These are phyloP conservation scores for Rhipidura dahli DNA, from an alignment of 2,113 vertebrate genomes.

Conservation along the genomic window DNA sequence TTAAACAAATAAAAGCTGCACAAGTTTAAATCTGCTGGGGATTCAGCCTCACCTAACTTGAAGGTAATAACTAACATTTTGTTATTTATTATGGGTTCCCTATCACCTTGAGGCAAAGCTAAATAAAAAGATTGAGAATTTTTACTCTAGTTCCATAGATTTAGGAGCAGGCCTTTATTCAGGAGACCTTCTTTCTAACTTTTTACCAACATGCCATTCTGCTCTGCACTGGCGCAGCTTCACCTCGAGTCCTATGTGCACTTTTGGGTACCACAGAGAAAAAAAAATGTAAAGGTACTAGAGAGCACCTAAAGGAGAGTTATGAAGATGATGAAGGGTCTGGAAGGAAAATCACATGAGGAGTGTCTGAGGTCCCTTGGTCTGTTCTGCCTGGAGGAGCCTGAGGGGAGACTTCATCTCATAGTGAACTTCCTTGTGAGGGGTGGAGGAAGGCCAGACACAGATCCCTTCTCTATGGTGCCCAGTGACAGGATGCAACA, in stretches of 20 bases:
- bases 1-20: background rate
- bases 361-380: background rate
- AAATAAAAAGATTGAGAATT: background rate
- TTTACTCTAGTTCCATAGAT: background rate
- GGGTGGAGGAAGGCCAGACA: background rate
- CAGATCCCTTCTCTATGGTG: background rate
- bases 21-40: background rate
- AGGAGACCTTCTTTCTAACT: background rate
- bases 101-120: background rate
- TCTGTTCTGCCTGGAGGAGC: background rate
- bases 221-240: background rate
- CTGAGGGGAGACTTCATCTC: background rate
- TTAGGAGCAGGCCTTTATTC: background rate
- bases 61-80: background rate
- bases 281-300: background rate
- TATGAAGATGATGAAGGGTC: background rate
- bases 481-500: background rate
- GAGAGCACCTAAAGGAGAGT: background rate
- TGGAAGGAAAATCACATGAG: background rate
- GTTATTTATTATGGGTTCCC: background rate
- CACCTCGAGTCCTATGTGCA: background rate
- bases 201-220: background rate
- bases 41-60: background rate
- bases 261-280: background rate
- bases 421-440: background rate